Evolutionary conservation across 2,113 vertebrate genomes (phyloP), one percentile per base, ranked within the genome.

Genomic region (Oreochromis niloticus): DNA sequence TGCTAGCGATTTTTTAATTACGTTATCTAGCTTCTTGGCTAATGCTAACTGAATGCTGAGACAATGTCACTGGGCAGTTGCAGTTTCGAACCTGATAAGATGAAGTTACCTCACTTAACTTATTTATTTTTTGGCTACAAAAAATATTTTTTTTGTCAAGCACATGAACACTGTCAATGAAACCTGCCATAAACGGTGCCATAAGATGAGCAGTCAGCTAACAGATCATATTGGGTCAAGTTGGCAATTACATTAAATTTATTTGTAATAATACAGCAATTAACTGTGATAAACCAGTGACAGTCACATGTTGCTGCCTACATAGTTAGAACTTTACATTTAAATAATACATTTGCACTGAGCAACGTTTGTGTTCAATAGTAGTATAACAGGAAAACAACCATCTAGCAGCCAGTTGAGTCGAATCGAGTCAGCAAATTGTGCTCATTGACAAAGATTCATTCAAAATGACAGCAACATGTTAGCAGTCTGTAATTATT

Each of bases 161-260:
- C 17, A 39, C 61, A n/a, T 36, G 6, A 66, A 39, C 2, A 66
- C 61, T 66, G 6, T 39, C 61, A 66, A 5, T 5, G 34, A 66
- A 66, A 66, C 0, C 61, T 66, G 61, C 61, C 61, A 39, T 66
- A 39, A 66, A 66, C 17, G 2, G 19, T 39, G 19, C 19, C 61
- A 22, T 0, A 39, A 66, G 19, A 22, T 66, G 6, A 39, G 0
- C 19, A 66, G 34, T 66, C 0, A 1, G 17, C 61, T 66, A 66
- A 22, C 61, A 66, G 34, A 39, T 66, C 61, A 5, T n/a, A 36
- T 7, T 12, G 17, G 61, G 32, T 66, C 32, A 66, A 66, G 61
- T 39, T 39, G 61, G 61, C 17, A 36, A 12, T 39, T 66, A n/a
- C 32, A 36, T 66, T 12, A 0, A 39, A 66, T 66, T n/a, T 66